A percentile compares a stretch with the other conserved stretches of the same genome.
phyloP scores from a whole-genome alignment of 2,797 vertebrate species.

The Gadopsis bispinosus region DNA sequence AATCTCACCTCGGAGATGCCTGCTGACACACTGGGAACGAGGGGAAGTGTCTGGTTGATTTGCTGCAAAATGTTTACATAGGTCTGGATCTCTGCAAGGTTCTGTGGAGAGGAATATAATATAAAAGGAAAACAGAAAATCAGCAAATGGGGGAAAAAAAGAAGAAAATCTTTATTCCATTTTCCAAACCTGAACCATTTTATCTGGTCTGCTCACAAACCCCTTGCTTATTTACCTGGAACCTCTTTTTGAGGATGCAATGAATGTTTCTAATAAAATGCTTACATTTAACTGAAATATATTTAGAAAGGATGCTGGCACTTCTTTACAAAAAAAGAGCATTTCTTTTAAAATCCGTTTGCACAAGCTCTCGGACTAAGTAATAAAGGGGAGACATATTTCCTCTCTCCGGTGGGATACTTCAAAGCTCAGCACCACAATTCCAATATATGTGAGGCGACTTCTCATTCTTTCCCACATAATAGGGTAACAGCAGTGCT shows the following conservation, averaged over 20 bases:
- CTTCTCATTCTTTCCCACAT: slow-evolving; percentile 36
- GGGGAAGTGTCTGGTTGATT: slow-evolving; percentile 91
- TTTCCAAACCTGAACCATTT: slow-evolving; percentile 3
- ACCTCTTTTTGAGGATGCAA: not conserved
- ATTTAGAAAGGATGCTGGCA: not conserved
- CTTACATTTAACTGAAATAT: slow-evolving; percentile 37
- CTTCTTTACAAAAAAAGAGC: not conserved
- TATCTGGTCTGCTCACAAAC: not conserved
- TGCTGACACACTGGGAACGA: slow-evolving; percentile 80
- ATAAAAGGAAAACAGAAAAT: slow-evolving; percentile 8
- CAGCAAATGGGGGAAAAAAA: slow-evolving; percentile 19
- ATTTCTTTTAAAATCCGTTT: slow-evolving; percentile 30
- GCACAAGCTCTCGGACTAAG: not conserved
- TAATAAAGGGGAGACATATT: slow-evolving; percentile 42
- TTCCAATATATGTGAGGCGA: slow-evolving; percentile 13
- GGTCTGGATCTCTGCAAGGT: slow-evolving; percentile 96
- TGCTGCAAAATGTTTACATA: slow-evolving; percentile 94
- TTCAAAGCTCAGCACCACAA: slow-evolving; percentile 35
- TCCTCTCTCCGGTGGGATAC: slow-evolving; percentile 1
- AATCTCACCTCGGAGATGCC: slow-evolving; percentile 90
- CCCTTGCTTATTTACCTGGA: not conserved
- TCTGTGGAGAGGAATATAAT: slow-evolving; percentile 80
- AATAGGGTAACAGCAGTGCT: slow-evolving; percentile 18
- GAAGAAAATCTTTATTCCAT: not conserved
- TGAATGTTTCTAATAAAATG: slow-evolving; percentile 14